Percentiles rank a stretch among this genome's conserved stretches.
Evolutionary conservation across 2,888 invertebrate species (phyloP).

Genomic region (Plutella xylostella): DNA sequence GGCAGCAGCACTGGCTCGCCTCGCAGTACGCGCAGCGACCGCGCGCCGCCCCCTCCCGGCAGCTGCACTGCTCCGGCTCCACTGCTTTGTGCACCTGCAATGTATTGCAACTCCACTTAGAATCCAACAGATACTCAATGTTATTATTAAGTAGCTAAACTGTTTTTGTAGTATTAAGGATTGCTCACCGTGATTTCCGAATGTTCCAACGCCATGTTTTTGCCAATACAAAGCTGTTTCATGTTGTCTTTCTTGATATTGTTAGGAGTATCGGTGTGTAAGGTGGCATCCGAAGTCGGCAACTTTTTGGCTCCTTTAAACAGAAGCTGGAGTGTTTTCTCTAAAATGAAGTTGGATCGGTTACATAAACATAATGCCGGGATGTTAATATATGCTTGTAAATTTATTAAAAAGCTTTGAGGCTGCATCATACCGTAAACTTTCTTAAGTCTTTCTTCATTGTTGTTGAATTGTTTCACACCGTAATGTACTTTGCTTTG

Average conservation of each 20-base stretch:
- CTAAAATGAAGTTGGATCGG: constrained; percentile 37
- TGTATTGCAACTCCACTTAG: neutral
- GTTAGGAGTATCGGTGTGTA: constrained; percentile 14
- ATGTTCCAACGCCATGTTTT: constrained; percentile 41
- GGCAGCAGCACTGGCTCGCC: constrained; percentile 29
- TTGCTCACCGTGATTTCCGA: no score
- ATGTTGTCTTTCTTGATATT: constrained; percentile 33
- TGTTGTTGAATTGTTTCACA: constrained; percentile 53
- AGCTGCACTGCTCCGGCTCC: constrained; percentile 23
- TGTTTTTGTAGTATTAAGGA: no score
- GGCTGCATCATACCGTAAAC: constrained; percentile 40
- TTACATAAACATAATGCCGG: no score
- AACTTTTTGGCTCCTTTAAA: constrained; percentile 47
- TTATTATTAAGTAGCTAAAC: no score
- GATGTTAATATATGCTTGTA: no score
- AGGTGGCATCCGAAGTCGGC: constrained; percentile 16
- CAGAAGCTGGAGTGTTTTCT: constrained; percentile 47
- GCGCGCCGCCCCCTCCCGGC: constrained; percentile 24
- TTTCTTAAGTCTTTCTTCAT: constrained; percentile 45
- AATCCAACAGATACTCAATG: no score
- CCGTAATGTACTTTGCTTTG: constrained; percentile 57
- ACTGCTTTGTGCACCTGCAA: constrained; percentile 11
- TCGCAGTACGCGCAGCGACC: constrained; percentile 46
- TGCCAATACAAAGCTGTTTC: constrained; percentile 51
- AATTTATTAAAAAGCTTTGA: neutral